Base-by-base conservation (phyloP, 2,113 vertebrate genomes). In the Onychostoma macrolepis region DNA sequence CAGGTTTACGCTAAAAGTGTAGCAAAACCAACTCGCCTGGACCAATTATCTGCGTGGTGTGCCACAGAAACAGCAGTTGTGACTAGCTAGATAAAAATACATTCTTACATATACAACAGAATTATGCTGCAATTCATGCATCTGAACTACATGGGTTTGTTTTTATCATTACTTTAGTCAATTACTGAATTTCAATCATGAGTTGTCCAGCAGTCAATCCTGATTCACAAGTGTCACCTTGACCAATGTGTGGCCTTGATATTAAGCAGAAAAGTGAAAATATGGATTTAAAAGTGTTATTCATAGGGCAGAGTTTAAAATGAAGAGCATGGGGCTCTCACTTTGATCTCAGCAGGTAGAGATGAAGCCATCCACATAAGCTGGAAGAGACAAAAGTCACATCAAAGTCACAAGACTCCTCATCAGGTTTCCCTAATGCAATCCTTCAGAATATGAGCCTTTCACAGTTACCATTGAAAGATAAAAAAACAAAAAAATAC, bases 311-410 rank as follows among this genome's bases (percentile, higher is more conserved):
- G 53, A 61, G 53, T 61, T 80, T 61, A n/a, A 80, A 53, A 61
- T 80, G 45, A 78, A 78, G 76, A 53, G 76, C 76, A 56, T 30
- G 45, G 12, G n/a, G 38, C 24, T 76, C 41, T 76, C 13, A 41
- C 78, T 80, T 80, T 84, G 69, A 84, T 56, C 69, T 61, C 83
- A 26, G 50, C 38, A 43, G 50, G 53, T 43, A 28, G 58, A 28
- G 13, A 75, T 38, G 43, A 75, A 69, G 38, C 84, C 0, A 56
- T 45, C 50, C 72, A 38, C 72, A 75, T 75, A 43, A 45, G 71
- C 50, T 30, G 13, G 45, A 75, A 3, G 83, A 45, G 63, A 69
- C 53, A n/a, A 84, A 84, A 56, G 83, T 84, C 53, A 45, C 19
- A 45, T 28, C 38, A 78, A 85, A 85, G 74, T 78, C 72, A 61